Conservation (phyloP, 1,140 invertebrate genomes). For the Diorhabda sublineata region DNA sequence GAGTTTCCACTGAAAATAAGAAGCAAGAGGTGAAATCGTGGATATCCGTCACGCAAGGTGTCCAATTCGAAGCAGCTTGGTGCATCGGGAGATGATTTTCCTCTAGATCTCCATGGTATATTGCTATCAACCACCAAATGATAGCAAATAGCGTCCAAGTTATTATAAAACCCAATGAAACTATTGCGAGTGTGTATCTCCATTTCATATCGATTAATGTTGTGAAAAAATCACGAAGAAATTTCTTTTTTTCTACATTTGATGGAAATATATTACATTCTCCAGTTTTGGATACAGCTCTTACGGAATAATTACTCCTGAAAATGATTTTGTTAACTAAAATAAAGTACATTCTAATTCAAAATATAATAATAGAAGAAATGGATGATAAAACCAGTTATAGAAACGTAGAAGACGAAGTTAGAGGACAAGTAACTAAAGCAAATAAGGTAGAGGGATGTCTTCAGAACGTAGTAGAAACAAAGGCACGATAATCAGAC, state of each 20-base stretch:
- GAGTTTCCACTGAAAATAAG: conserved; percentile 88
- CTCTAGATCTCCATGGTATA: conserved; percentile 13
- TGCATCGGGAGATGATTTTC: conserved; percentile 57
- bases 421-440: no score
- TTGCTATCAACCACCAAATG: conserved; percentile 13
- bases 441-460: no score
- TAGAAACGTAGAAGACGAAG: no score
- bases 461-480: no score
- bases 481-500: no score
- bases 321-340: no score
- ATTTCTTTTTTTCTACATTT: conserved; percentile 4
- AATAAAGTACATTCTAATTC: no score
- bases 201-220: conserved; percentile 13
- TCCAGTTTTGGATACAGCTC: conserved; percentile 13
- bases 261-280: conserved; percentile 12
- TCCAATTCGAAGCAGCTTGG: conserved; percentile 67
- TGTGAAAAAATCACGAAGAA: conserved; percentile 12
- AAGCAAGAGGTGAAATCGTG: conserved; percentile 81
- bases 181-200: conserved; percentile 13
- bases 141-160: conserved; percentile 12
- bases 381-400: no score
- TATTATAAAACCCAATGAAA: conserved; percentile 9
- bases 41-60: conserved; percentile 78
- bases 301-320: no score
- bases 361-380: no score